Evolutionary conservation across 2,888 invertebrate species (phyloP), one percentile per base, ranked within the genome.

Genomic region (Crepidodera aurea): DNA sequence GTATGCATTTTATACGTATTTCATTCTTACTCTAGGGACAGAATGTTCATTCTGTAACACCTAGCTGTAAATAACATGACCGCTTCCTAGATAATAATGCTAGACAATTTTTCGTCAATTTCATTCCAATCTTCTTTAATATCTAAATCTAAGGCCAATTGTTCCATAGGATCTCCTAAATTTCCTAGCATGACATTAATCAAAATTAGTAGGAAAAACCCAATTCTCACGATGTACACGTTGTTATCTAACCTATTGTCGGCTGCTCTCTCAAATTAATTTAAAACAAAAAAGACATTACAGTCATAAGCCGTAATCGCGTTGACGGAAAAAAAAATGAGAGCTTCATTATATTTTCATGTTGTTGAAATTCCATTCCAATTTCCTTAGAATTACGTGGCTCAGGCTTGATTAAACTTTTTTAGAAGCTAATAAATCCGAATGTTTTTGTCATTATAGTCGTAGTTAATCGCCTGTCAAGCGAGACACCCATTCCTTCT

Each of bases 391-490:
- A 54, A 42, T 54, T 56, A 57, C 12, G 32, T 48, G 34, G 37
- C 46, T 37, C 37, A 27, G 12, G 37, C 32, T 57, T 57, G 37
- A 48, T 48, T 46, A 48, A 34, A 56, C 39, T 56, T 48, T 56
- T 55, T 55, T 54, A 22, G 15, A 22, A 34, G 22, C 56, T 39
- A 48, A 48, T 48, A 48, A 37, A 57, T 48, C 48, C 56, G 25
- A 22, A 37, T 46, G 27, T 57, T 57, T 48, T 57, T 48, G 48
- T 57, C 48, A 57, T 54, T 54, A 42, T 18, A 16, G 29, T 54
- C 29, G 54, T 10, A 48, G 37, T 57, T 57, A 57, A 57, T 57
- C 56, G 48, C 34, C 39, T 39, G 48, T 57, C 48, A 57, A 57
- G 25, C 48, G 48, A 27, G 18, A 15, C 48, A 44, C 42, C 46